These are phyloP conservation scores for Grantiella picta DNA, from an alignment of 2,113 vertebrate species.

Conservation along the genomic window DNA sequence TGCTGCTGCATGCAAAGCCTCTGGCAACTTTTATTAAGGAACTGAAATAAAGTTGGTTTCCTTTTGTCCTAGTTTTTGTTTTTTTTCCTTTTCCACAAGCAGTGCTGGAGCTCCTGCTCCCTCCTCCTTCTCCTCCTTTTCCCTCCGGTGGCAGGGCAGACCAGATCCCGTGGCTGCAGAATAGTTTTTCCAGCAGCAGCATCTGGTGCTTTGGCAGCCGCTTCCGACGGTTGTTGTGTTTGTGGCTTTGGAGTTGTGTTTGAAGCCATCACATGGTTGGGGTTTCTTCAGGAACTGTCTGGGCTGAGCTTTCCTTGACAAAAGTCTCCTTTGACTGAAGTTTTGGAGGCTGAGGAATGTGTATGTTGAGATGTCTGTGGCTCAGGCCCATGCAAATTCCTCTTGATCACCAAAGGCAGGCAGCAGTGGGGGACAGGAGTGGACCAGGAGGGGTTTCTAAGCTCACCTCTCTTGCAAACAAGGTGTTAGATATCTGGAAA, in stretches of 20 bases:
- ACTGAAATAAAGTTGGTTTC: background rate
- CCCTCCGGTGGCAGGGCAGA: background rate
- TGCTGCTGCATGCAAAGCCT: background rate
- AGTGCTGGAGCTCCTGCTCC: background rate
- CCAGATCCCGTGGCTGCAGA: background rate
- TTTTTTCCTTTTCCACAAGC: background rate
- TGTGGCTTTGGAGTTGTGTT: constrained; percentile 63
- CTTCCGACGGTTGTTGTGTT: constrained; percentile 30
- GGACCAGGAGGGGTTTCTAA: background rate
- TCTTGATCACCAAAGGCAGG: background rate
- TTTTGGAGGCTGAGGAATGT: background rate
- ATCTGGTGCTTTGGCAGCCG: constrained; percentile 55
- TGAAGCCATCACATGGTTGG: constrained; percentile 42
- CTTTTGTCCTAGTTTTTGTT: background rate
- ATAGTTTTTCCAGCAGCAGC: constrained; percentile 59
- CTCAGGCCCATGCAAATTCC: background rate
- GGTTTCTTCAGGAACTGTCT: constrained; percentile 58
- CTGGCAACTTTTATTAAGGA: background rate
- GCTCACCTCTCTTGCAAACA: background rate
- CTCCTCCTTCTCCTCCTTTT: background rate
- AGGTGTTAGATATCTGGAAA: background rate
- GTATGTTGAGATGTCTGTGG: background rate
- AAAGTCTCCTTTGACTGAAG: constrained; percentile 38
- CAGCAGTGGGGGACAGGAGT: fast-evolving
- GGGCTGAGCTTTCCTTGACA: constrained; percentile 42